Base-by-base conservation (phyloP, 2,888 invertebrate species). In the Zele albiditarsus region DNA sequence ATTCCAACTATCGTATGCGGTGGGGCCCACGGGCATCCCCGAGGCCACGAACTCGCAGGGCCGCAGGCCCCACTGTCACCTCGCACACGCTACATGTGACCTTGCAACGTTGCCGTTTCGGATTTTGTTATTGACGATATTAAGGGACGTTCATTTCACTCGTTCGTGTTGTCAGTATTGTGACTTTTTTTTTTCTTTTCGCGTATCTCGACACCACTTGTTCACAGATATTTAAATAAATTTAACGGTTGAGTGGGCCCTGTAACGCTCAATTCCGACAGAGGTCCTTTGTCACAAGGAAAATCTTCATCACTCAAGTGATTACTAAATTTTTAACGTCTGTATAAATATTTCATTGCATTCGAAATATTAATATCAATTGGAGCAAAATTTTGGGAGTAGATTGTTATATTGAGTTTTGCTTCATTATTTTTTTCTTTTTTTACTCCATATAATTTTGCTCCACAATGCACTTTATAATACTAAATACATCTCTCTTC, bases 81-180 rank as follows among this genome's bases (percentile, higher is more conserved):
- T 82, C 80, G 74, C 16, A 28, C 63, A n/a, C 23, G n/a, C 25
- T 74, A 71, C 79, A 78, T 74, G 78, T 80, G 79, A 78, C 79
- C 81, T 82, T 82, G 86, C 87, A 82, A 79, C 80, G 87, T 87
- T 87, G 86, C 86, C 86, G 82, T 78, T 79, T 83, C 82, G 75
- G 73, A 77, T 79, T 73, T 78, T 76, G 77, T 57, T 60, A 72
- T 77, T 77, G 68, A 74, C 77, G 74, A 77, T 74, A 77, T 77
- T 77, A 62, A 75, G 78, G 69, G 76, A 79, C 75, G 71, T 68
- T 57, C 31, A 69, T 49, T 46, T 53, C 3, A 20, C 53, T 20
- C 20, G 1, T 20, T 6, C 12, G 38, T 38, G 8, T 38, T 38
- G 12, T 12, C 49, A 62, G 73, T 73, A 63, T 67, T 74, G 75